Evolutionary conservation across 1,140 invertebrate species (phyloP), one percentile per base, ranked within the genome.

Genomic region (Tenebrio molitor): DNA sequence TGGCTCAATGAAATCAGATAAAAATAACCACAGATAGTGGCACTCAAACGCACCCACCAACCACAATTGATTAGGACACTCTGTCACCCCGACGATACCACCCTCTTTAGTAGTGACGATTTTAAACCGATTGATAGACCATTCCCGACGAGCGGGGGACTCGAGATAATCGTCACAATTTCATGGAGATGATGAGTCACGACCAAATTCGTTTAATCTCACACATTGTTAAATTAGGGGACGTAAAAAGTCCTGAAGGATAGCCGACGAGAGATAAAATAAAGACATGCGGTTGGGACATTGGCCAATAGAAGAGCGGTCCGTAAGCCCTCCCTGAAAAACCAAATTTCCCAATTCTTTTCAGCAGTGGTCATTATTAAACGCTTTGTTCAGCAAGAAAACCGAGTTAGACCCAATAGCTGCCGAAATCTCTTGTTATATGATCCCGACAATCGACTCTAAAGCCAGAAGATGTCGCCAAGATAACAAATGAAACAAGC

Each of bases 301-400:
- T 41, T 50, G 41, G 44, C 73, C 73, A 74, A 74, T 74, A 33
- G 69, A 41, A 14, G 29, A 44, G 58, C 67, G 10, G 64, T 16
- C 34, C 21, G 25, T 58, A 64, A 71, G 62, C 63, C 69, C 64
- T 33, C 39, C 21, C 64, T 46, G 72, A 77, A 78, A 76, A 74
- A 76, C 46, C 53, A 72, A 74, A 76, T 72, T 74, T 71, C 46
- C 70, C 53, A 67, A 63, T 73, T 74, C 74, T 69, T 79, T 76
- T 73, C 71, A 66, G 65, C 70, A 75, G 39, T 73, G 77, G 77
- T 78, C 79, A 80, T 80, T 79, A 80, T 76, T 80, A 80, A 80
- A 79, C 79, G 79, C 79, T 80, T 78, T 76, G 76, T 78, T 79
- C 78, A 79, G 79, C 79, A 80, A 76, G 75, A 80, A 80, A 79